These are phyloP conservation scores for Alectoris magna DNA, from an alignment of 2,797 vertebrate species.

Conservation along the genomic window DNA sequence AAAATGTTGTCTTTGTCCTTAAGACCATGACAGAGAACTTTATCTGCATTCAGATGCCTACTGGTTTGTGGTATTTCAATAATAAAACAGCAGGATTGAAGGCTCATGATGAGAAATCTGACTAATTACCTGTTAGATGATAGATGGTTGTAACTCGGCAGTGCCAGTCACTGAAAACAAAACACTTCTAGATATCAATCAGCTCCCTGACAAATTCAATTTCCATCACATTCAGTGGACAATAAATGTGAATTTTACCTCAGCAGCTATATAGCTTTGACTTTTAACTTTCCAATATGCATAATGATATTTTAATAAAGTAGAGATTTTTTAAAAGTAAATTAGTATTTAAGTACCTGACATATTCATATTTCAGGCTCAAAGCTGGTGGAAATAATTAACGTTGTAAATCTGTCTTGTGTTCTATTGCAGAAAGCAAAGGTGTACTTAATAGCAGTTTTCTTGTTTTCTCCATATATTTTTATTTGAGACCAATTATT, in stretches of 20 bases:
- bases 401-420: slow-evolving; percentile 63
- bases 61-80: slow-evolving; percentile 84
- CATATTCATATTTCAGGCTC: slow-evolving; percentile 76
- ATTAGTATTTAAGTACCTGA: slow-evolving; percentile 77
- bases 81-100: slow-evolving; percentile 87
- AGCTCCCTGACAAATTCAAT: slow-evolving; percentile 82
- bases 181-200: slow-evolving; percentile 84
- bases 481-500: slow-evolving; percentile 71
- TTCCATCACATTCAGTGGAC: slow-evolving; percentile 80
- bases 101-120: slow-evolving; percentile 88
- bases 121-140: slow-evolving; percentile 85
- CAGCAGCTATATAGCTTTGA: slow-evolving; percentile 52
- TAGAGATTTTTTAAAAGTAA: slow-evolving; percentile 73
- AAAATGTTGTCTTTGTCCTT: slow-evolving; percentile 83
- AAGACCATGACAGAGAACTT: slow-evolving; percentile 81
- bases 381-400: slow-evolving; percentile 75
- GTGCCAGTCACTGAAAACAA: slow-evolving; percentile 85
- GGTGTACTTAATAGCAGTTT: slow-evolving; percentile 60
- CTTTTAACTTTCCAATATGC: slow-evolving; percentile 77
- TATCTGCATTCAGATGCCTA: slow-evolving; percentile 83
- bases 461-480: slow-evolving; percentile 64
- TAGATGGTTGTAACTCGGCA: slow-evolving; percentile 82
- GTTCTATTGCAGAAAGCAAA: slow-evolving; percentile 46
- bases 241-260: slow-evolving; percentile 81
- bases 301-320: slow-evolving; percentile 80